Percentiles rank a stretch among this genome's conserved stretches.
phyloP scores from a whole-genome alignment of 2,113 vertebrate genomes.

The Brevimyrus niger region DNA sequence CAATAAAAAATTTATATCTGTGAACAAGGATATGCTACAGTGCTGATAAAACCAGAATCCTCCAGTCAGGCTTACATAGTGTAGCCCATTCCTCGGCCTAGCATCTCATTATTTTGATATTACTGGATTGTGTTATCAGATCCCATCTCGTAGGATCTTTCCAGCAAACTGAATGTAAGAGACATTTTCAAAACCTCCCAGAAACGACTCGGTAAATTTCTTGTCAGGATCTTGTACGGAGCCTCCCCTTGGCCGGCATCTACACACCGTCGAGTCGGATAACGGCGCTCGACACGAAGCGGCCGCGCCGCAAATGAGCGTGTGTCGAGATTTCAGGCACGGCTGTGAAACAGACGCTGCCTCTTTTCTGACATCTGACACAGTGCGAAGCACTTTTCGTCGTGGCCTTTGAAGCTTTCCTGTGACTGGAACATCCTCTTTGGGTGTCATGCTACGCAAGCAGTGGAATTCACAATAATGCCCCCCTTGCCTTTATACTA shows the following conservation, averaged over 20 bases:
- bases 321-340: neutral
- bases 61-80: neutral
- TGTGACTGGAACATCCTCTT: slow-evolving; percentile 6
- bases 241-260: neutral
- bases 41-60: neutral
- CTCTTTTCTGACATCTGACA: neutral
- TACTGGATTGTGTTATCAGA: neutral
- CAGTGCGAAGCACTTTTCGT: neutral
- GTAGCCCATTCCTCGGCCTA: neutral
- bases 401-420: neutral
- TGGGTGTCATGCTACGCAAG: neutral
- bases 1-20: neutral
- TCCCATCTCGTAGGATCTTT: neutral
- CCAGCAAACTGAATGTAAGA: neutral
- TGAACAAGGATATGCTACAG: neutral
- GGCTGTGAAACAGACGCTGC: neutral
- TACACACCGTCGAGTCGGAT: neutral
- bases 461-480: neutral
- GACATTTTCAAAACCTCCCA: neutral
- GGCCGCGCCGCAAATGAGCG: neutral
- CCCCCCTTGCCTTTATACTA: neutral
- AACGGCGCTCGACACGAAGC: neutral
- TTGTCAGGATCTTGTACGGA: neutral
- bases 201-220: neutral
- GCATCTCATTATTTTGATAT: neutral